Evolutionary conservation across 2,888 invertebrate genomes (phyloP).

Genomic region (Platypus cylindrus): DNA sequence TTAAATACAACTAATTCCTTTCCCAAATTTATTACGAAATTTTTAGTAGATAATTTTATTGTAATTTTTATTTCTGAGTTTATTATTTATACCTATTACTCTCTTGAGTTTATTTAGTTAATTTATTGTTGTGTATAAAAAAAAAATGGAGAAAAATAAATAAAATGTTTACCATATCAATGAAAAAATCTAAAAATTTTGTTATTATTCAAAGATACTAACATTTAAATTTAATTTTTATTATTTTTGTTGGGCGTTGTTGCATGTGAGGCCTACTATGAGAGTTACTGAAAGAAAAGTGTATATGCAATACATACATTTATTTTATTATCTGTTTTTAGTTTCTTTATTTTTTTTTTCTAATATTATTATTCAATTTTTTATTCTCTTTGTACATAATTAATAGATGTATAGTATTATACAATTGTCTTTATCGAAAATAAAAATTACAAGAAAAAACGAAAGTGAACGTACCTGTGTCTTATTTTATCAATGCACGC

Average conservation of each 20-base stretch:
- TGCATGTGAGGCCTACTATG: not conserved
- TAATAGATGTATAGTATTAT: constrained; percentile 40
- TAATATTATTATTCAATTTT: too few relatives aligned
- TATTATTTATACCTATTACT: too few relatives aligned
- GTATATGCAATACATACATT: constrained; percentile 29
- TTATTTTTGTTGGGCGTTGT: constrained; percentile 27
- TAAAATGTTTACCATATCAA: constrained; percentile 13
- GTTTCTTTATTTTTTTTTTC: constrained; percentile 31
- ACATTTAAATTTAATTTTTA: constrained; percentile 7
- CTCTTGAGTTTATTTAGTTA: constrained; percentile 12
- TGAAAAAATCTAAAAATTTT: constrained; percentile 12
- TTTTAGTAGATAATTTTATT: too few relatives aligned
- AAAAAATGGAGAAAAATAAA: not conserved
- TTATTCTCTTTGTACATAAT: too few relatives aligned
- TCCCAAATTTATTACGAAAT: too few relatives aligned
- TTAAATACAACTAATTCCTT: too few relatives aligned
- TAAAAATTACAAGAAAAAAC: constrained; percentile 17
- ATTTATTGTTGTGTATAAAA: constrained; percentile 9
- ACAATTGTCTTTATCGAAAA: constrained; percentile 39
- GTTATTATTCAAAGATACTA: constrained; percentile 5
- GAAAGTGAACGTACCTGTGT: constrained; percentile 5
- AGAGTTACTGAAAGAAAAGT: constrained; percentile 13
- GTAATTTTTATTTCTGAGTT: too few relatives aligned
- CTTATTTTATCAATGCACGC: constrained; percentile 3
- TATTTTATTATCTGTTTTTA: constrained; percentile 28